Evolutionary conservation across 2,113 vertebrate species (phyloP).

Genomic region (Sterrhoptilus dennistouni): DNA sequence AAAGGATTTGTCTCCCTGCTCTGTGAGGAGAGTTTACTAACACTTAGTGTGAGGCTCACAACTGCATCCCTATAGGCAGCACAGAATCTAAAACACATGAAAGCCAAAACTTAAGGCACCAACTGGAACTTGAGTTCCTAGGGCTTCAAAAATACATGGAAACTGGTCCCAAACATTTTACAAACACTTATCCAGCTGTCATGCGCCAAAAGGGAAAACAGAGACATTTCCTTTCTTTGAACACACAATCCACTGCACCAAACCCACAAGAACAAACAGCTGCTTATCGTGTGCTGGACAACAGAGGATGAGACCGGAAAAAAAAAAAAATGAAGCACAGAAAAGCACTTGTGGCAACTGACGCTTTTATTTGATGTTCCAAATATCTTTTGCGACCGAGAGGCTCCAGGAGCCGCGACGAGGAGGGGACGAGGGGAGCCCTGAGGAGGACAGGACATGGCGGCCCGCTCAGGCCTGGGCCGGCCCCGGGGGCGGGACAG

Average conservation of each 20-base stretch:
- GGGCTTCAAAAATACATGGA: not conserved
- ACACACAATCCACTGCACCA: not conserved
- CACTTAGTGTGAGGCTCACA: too few relatives aligned
- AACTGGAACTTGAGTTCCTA: not conserved
- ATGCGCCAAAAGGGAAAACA: not conserved
- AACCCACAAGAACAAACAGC: not conserved
- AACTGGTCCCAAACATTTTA: not conserved
- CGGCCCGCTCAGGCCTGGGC: rapidly evolving
- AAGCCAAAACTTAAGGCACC: too few relatives aligned
- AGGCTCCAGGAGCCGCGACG: rapidly evolving
- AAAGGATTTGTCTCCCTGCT: too few relatives aligned
- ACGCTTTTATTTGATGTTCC: not conserved
- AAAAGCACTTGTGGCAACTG: not conserved
- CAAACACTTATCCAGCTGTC: not conserved
- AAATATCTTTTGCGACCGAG: not conserved
- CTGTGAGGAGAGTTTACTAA: too few relatives aligned
- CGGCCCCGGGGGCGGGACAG: not conserved
- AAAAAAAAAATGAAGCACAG: not conserved
- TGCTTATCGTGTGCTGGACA: not conserved
- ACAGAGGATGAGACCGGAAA: not conserved
- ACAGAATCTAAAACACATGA: too few relatives aligned
- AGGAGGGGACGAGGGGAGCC: rapidly evolving
- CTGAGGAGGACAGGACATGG: rapidly evolving
- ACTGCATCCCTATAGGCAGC: too few relatives aligned
- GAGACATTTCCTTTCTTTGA: not conserved